Base-by-base conservation (phyloP, 53 echinoderm and acorn worm genomes). In the Apostichopus leukothele region DNA sequence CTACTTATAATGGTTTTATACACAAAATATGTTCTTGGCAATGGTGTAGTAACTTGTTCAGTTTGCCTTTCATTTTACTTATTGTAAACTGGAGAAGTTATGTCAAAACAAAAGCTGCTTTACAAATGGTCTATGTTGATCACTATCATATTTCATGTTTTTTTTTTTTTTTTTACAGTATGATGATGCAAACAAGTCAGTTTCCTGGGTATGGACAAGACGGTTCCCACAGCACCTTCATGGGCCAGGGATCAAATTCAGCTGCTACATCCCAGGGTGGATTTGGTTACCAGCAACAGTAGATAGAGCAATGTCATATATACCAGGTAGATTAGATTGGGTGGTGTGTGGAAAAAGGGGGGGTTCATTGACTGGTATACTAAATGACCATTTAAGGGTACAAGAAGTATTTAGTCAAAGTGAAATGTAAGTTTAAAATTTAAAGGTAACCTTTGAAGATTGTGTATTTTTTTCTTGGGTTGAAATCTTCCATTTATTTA, bases 121-220 rank as follows among this genome's bases (percentile, higher is more conserved):
- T 3, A 39, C 3, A 39, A 39, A 39, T 39, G 39, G 39, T 39
- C 3, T 0, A 39, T 39, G 39, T 39, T 39, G 39, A 39, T 39
- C 39, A 39, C 39, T 39, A 25, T 25, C 25, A 25, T 5, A 83
- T 14, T 53, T 25, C 54, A 9, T 7, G 9, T 68, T 86, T 86
- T 26, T 1, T 67, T 23, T 23, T 68, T 13, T 20, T n/a, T 11
- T 39, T 7, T 26, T 9, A 18, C 86, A 86, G 86, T 18, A 67
- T 86, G 86, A 86, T 86, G 86, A 86, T 86, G 86, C 86, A 86
- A 66, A 81, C 81, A 9, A 51, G 86, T 86, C 86, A 86, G 67
- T 67, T 86, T 18, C 9, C 81, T 6, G 55, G 81, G 66, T 86
- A 86, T 14, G 71, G 71, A 66, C 86, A 66, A 20, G 67, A 86